These are phyloP conservation scores for Drosophila subobscura DNA, from an alignment of 1,140 invertebrate genomes.

Conservation along the genomic window DNA sequence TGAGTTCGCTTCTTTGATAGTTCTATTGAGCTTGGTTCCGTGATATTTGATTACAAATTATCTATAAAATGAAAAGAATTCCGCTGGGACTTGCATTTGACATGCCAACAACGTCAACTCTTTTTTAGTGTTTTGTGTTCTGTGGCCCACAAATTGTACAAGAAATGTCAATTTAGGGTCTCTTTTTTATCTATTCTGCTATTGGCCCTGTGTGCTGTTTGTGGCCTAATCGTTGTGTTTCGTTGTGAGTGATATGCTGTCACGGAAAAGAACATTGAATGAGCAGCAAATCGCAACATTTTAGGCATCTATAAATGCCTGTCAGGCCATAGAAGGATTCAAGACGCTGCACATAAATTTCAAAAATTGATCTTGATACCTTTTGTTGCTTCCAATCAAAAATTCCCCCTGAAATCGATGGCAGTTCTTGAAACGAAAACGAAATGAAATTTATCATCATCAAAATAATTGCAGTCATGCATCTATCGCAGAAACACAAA, in stretches of 20 bases:
- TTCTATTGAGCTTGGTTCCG: constrained; percentile 44
- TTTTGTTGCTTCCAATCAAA: constrained; percentile 8
- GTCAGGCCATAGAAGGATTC: no score
- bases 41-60: constrained; percentile 81
- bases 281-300: no score
- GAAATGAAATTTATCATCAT: constrained; percentile 57
- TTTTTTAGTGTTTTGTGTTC: constrained; percentile 8
- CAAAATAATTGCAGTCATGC: constrained; percentile 66
- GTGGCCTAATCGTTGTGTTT: constrained; percentile 3
- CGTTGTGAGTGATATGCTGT: not conserved
- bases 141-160: constrained; percentile 57
- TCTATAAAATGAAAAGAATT: constrained; percentile 49
- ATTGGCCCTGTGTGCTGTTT: constrained; percentile 18
- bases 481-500: constrained; percentile 15
- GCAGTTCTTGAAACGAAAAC: constrained; percentile 41
- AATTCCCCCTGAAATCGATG: constrained; percentile 5
- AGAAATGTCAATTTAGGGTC: constrained; percentile 56
- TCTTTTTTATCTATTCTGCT: constrained; percentile 15
- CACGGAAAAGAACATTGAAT: no score
- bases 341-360: no score
- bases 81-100: constrained; percentile 66
- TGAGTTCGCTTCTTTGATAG: constrained; percentile 25
- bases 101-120: constrained; percentile 63
- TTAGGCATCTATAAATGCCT: no score
- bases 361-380: constrained; percentile 21